Conservation (phyloP, 2,888 invertebrate species). For the Mythimna albipuncta region DNA sequence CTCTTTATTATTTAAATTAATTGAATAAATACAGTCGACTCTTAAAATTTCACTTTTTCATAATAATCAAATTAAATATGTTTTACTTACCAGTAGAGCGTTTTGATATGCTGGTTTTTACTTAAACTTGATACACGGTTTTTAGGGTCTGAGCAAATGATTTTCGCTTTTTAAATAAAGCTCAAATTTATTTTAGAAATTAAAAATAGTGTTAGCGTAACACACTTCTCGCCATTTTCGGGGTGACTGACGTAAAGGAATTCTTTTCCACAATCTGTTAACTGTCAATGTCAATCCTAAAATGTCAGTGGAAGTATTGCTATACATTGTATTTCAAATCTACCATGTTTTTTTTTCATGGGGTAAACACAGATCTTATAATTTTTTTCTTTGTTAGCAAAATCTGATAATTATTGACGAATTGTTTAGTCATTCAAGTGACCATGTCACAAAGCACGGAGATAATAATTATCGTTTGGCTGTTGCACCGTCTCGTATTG, state of each 20-base stretch:
- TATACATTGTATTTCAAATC: not conserved
- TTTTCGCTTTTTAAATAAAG: constrained; percentile 65
- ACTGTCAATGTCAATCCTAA: constrained; percentile 45
- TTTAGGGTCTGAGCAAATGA: constrained; percentile 43
- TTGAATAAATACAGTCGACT: constrained; percentile 62
- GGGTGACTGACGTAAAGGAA: constrained; percentile 63
- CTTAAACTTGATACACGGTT: constrained; percentile 43
- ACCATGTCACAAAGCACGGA: not conserved
- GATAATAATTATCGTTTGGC: too few relatives aligned
- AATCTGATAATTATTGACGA: not conserved
- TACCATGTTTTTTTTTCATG: not conserved
- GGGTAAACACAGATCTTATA: too few relatives aligned
- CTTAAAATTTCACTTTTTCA: constrained; percentile 62
- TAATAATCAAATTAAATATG: constrained; percentile 39
- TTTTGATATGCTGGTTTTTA: constrained; percentile 34
- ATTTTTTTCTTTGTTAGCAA: not conserved
- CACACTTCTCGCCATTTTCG: constrained; percentile 83
- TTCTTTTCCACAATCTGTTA: constrained; percentile 46
- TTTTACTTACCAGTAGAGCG: constrained; percentile 63
- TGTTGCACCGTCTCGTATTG: too few relatives aligned
- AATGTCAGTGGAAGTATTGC: constrained; percentile 26
- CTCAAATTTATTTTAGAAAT: constrained; percentile 58
- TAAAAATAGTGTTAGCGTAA: constrained; percentile 71
- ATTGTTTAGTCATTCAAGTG: not conserved
- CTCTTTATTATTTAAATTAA: constrained; percentile 75